Percentiles rank a stretch among this genome's conserved stretches.
Evolutionary conservation across 1,140 invertebrate species (phyloP).

Genomic region (Aradophagus sp.): DNA sequence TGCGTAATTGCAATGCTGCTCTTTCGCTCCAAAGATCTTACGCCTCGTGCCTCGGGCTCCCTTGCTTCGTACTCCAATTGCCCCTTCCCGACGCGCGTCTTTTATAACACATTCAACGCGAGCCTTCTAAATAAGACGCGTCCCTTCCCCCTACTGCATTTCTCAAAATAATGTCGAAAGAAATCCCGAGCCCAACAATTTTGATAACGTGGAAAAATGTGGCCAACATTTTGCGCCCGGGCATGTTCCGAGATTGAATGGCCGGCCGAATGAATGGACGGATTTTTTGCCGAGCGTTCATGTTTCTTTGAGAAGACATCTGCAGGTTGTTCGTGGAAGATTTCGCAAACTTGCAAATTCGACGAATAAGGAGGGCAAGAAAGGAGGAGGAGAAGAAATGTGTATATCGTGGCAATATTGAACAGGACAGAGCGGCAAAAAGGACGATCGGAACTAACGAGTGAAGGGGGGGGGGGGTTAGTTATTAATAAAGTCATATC

Average conservation of each 20-base stretch:
- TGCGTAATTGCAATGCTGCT: conserved; percentile 70
- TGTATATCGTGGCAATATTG: too few relatives aligned
- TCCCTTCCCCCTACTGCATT: conserved; percentile 12
- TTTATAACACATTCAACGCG: conserved; percentile 59
- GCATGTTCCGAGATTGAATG: too few relatives aligned
- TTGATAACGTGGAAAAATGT: conserved; percentile 6
- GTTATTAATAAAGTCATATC: conserved; percentile 19
- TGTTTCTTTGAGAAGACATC: too few relatives aligned
- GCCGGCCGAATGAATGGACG: too few relatives aligned
- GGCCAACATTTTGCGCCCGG: too few relatives aligned
- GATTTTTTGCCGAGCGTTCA: too few relatives aligned
- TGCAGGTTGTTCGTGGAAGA: too few relatives aligned
- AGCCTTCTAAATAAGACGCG: conserved; percentile 54
- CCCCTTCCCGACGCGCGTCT: conserved; percentile 37
- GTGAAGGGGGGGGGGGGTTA: conserved; percentile 34
- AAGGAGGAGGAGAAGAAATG: too few relatives aligned
- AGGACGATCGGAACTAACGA: too few relatives aligned
- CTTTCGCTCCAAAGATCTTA: conserved; percentile 52
- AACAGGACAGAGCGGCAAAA: too few relatives aligned
- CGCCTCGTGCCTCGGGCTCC: conserved; percentile 35
- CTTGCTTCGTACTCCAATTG: conserved; percentile 37
- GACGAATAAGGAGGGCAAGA: too few relatives aligned
- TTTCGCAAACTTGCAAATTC: too few relatives aligned
- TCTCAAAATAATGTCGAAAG: conserved; percentile 16
- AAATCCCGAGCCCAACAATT: conserved; percentile 13